These are phyloP conservation scores for Trichacis sp. DNA, from an alignment of 2,888 invertebrate species.

Conservation along the genomic window DNA sequence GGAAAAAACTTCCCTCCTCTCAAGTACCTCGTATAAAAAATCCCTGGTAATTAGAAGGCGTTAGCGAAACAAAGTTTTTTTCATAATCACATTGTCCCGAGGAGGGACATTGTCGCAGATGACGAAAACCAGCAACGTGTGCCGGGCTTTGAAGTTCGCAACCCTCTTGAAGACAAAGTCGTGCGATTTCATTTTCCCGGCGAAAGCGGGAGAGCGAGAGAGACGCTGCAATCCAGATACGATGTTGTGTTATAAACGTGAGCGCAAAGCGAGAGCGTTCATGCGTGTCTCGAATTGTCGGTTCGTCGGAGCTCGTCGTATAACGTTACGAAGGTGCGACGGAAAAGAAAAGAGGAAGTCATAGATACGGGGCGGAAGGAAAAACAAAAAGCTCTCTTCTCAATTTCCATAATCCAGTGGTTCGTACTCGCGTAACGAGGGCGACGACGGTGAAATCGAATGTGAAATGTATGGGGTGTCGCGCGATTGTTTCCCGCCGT, in stretches of 20 bases:
- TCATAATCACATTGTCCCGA: neutral
- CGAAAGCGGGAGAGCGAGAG: neutral
- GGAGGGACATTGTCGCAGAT: constrained; percentile 10
- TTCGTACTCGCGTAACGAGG: constrained; percentile 30
- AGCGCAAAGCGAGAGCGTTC: constrained; percentile 28
- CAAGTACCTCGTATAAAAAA: too few species aligned
- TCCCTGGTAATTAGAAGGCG: constrained; percentile 3
- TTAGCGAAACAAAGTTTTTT: neutral
- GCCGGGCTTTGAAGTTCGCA: constrained; percentile 38
- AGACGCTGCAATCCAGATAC: constrained; percentile 10
- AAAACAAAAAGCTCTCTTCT: constrained; percentile 28
- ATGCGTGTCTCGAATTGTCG: constrained; percentile 15
- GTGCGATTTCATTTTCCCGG: constrained; percentile 23
- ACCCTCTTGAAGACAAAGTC: constrained; percentile 40
- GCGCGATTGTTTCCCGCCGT: constrained; percentile 30
- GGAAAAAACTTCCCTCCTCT: too few species aligned
- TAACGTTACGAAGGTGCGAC: constrained; percentile 25
- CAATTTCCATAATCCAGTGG: constrained; percentile 36
- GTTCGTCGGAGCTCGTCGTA: constrained; percentile 11
- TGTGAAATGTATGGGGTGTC: constrained; percentile 39
- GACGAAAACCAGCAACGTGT: constrained; percentile 22
- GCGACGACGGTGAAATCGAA: constrained; percentile 29
- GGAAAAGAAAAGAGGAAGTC: constrained; percentile 20
- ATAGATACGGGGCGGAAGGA: constrained; percentile 13
- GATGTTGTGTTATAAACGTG: constrained; percentile 23